Conservation (phyloP, 2,797 vertebrate genomes). For the Lagorchestes hirsutus region DNA sequence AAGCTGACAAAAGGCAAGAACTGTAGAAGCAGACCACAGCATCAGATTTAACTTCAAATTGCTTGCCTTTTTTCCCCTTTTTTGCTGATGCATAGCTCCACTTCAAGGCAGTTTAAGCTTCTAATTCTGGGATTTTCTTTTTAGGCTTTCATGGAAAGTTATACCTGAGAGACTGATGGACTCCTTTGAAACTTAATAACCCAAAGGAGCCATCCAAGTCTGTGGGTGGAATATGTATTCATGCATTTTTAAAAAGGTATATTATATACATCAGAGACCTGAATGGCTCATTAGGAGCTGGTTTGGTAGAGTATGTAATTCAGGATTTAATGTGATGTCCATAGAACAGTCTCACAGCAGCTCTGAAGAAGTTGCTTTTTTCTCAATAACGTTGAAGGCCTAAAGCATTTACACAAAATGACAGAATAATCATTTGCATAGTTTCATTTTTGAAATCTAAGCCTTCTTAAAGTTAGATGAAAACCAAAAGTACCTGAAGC, state of each 20-base stretch:
- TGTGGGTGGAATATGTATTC: conserved; percentile 69
- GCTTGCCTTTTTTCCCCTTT: not conserved
- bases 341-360: conserved; percentile 21
- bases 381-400: conserved; percentile 59
- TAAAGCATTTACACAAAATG: conserved; percentile 66
- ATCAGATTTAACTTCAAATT: conserved; percentile 54
- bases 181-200: conserved; percentile 79
- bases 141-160: conserved; percentile 62
- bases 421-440: conserved; percentile 68
- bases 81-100: conserved; percentile 46
- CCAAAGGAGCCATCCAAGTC: conserved; percentile 69
- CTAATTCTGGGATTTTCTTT: conserved; percentile 74
- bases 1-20: conserved; percentile 60
- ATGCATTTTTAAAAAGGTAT: conserved; percentile 74
- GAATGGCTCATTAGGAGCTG: conserved; percentile 75
- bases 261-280: conserved; percentile 78
- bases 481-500: conserved; percentile 56
- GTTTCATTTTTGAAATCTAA: conserved; percentile 70
- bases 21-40: conserved; percentile 35
- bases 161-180: conserved; percentile 69
- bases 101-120: conserved; percentile 71
- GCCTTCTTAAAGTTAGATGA: conserved; percentile 66
- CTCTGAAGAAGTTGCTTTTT: conserved; percentile 65
- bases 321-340: conserved; percentile 63
- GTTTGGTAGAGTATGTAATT: conserved; percentile 74